Evolutionary conservation across 2,113 vertebrate genomes (phyloP), one percentile per base, ranked within the genome.

Genomic region (Bolborhynchus lineola): DNA sequence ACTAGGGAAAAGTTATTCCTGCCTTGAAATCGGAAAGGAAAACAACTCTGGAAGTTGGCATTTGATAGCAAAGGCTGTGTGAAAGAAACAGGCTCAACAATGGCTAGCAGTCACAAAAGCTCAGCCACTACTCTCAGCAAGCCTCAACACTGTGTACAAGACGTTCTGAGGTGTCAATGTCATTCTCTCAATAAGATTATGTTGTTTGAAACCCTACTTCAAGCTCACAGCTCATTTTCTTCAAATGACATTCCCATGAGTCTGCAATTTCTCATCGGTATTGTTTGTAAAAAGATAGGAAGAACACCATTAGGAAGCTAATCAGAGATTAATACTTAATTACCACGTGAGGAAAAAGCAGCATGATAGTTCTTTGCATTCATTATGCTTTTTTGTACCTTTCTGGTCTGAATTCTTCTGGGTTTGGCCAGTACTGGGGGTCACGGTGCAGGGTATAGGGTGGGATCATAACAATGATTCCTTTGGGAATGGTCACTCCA

Each of bases 381-480:
- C 53, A 11, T 74, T 63, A 37, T 31, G 33, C 5, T 24, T 60
- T 65, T 63, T 33, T 23, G 31, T 98, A 99, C 99, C 99, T 98
- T 93, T 99, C 98, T n/a, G 98, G 98, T 90, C 97, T 98, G 96
- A 99, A 99, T 91, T 97, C 95, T 0, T 99, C 98, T 0, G 99
- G 98, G 35, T 98, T 96, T 3, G 97, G 86, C 98, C 98, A 99
- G 68, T 98, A 39, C 1, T 98, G 92, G 0, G 99, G 96, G 83
- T 98, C 26, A 0, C 4, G 88, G 39, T 98, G 98, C 50, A 99
- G 35, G 17, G 70, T 50, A 13, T 91, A 96, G 2, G 94, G 83
- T 41, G 98, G 98, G 26, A 99, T 94, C 1, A 92, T 8, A 12
- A 99, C 93, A 4, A 98, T 1, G 0, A 93, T 96, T 24, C 92